A percentile compares a stretch with the other conserved stretches of the same genome.
These are phyloP conservation scores for Pampusana beccarii DNA, from an alignment of 2,113 vertebrate genomes.

Conservation along the genomic window DNA sequence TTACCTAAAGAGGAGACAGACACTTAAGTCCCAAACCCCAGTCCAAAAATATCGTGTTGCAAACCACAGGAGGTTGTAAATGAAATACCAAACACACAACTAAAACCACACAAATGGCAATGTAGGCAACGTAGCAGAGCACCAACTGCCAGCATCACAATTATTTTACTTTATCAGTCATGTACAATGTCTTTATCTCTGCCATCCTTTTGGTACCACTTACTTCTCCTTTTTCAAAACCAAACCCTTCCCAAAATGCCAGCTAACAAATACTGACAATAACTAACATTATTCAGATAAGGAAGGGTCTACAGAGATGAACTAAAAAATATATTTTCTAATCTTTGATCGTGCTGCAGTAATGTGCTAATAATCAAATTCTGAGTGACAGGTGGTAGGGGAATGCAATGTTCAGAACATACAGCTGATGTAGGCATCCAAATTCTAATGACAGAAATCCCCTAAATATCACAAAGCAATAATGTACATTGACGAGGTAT, in stretches of 20 bases:
- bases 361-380: not conserved
- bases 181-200: not conserved
- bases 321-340: not conserved
- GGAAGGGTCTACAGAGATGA: not conserved
- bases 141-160: not conserved
- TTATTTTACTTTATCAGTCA: not conserved
- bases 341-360: not conserved
- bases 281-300: not conserved
- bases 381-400: not conserved
- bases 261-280: not conserved
- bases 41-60: not conserved
- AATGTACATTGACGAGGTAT: not conserved
- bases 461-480: not conserved
- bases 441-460: not conserved
- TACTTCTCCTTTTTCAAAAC: not conserved
- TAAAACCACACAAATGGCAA: not conserved
- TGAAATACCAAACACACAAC: not conserved
- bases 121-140: not conserved
- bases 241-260: not conserved
- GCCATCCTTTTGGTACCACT: not conserved
- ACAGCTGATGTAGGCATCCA: not conserved
- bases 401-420: not conserved
- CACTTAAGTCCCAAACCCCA: not conserved
- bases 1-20: slow-evolving; percentile 69
- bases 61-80: not conserved